Conservation (phyloP, 53 echinoderm and acorn worm genomes). For the Echinometra lucunter region DNA sequence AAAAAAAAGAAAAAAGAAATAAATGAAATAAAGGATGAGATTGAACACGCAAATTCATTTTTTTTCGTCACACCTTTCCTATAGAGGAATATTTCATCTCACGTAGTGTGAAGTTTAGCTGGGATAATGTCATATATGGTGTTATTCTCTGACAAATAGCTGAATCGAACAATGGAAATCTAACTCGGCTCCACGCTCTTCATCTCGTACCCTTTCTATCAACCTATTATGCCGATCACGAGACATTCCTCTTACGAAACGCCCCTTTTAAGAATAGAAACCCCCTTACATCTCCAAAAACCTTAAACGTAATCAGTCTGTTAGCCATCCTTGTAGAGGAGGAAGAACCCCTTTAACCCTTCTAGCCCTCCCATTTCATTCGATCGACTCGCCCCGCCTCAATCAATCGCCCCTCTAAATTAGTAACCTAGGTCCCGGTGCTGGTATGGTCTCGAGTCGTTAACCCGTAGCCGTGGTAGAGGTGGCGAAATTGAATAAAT, state of each 20-base stretch:
- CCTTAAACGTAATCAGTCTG: not conserved
- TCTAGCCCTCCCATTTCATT: conserved; percentile 31
- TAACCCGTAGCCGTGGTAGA: not conserved
- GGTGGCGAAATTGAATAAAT: conserved; percentile 69
- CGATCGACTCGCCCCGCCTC: conserved; percentile 57
- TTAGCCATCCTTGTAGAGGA: not conserved
- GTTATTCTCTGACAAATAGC: not conserved
- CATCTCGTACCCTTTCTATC: not conserved
- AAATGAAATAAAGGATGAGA: too few relatives aligned
- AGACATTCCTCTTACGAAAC: too few relatives aligned
- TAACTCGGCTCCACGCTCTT: not conserved
- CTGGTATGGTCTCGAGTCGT: conserved; percentile 57
- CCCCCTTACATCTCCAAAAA: not conserved
- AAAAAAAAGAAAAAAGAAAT: too few relatives aligned
- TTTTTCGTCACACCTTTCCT: too few relatives aligned
- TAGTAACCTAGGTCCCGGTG: conserved; percentile 31
- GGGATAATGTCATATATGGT: not conserved
- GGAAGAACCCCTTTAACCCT: conserved; percentile 22
- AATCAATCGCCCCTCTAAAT: conserved; percentile 58
- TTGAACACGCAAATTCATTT: too few relatives aligned
- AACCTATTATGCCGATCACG: not conserved
- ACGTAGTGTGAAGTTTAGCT: too few relatives aligned
- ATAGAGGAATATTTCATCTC: too few relatives aligned
- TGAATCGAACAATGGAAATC: not conserved
- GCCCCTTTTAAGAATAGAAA: not conserved